Evolutionary conservation across 2,888 invertebrate genomes (phyloP), one percentile per base, ranked within the genome.

Genomic region (Drosophila koepferae): DNA sequence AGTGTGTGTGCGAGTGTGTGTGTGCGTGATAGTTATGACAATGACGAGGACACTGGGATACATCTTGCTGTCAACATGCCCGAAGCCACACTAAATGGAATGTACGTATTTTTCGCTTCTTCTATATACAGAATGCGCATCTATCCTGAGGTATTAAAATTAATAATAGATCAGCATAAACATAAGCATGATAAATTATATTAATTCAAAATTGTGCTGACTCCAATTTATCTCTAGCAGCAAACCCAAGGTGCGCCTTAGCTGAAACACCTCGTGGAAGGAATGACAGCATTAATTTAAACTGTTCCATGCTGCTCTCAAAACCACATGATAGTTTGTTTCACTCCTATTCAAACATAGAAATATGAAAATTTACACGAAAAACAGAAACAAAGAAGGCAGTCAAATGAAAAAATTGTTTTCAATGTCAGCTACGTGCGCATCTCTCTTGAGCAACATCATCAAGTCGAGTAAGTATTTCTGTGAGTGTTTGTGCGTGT

Each of bases 401-500:
- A 40, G 41, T 51, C 28, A 40, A 44, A 48, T 14, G 38, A 38
- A 51, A 59, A 70, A 48, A 49, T 58, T 43, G 48, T 63, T 71
- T 66, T 63, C 65, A 78, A 70, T 78, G 62, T 61, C 62, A 63
- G 49, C 31, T 77, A 64, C 69, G 62, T 73, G 77, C 59, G 48
- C 46, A 63, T 55, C 44, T 20, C 40, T 48, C 40, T 40, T 23
- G 16, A 54, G 34, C 44, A 43, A 34, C 66, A 71, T 65, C 58
- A 69, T 55, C 58, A 53, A 49, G 38, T 34, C 46, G 40, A n/a
- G 12, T 43, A 18, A 28, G 28, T 6, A 28, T 28, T 28, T 28
- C 28, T 28, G 28, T 28, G 28, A 28, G 28, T 28, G 28, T 28
- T 28, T 28, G 28, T 28, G 18, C n/a, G 23, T 34, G 53, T 23